Base-by-base conservation (phyloP, 1,140 invertebrate genomes). In the Lepidotrigona ventralis region DNA sequence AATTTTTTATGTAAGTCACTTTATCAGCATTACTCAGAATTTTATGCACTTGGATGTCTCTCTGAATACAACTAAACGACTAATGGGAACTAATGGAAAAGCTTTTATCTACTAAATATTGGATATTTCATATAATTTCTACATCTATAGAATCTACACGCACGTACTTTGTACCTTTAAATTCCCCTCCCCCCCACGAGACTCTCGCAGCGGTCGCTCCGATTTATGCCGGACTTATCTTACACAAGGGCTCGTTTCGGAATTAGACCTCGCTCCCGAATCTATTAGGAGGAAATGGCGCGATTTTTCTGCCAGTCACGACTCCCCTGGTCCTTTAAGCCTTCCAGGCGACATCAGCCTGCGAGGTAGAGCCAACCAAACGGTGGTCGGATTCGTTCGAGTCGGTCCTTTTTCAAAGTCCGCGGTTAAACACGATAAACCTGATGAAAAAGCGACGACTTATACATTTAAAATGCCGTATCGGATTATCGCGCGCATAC, bases 391-490 rank as follows among this genome's bases (percentile, higher is more conserved):
- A 17, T 21, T 73, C 58, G 79, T 21, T 74, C 84, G 46, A 68
- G 14, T 46, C 39, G 17, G 46, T 78, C 60, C 71, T 88, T 83
- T 85, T 79, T 80, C 72, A 83, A 64, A 63, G 69, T 75, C 75
- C 33, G 26, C n/a, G 60, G 70, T 77, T 60, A 85, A 81, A 69
- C 53, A 33, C 79, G 83, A 88, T 88, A 88, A 88, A 74, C 51
- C 73, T 60, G 74, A 88, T 85, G 81, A 85, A 88, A 74, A 80
- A 77, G 73, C 54, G 64, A n/a, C 66, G 77, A 51, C 56, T 74
- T 88, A 83, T 83, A 88, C 84, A 88, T 88, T 88, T 88, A 88
- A 88, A 88, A 88, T 83, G 70, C 56, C 78, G 54, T 60, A 75
- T 88, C 86, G 51, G 23, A 84, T 80, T 88, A 88, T 88, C 77